phyloP scores from a whole-genome alignment of 2,888 invertebrate species.

The Listrodromus nycthemerus region DNA sequence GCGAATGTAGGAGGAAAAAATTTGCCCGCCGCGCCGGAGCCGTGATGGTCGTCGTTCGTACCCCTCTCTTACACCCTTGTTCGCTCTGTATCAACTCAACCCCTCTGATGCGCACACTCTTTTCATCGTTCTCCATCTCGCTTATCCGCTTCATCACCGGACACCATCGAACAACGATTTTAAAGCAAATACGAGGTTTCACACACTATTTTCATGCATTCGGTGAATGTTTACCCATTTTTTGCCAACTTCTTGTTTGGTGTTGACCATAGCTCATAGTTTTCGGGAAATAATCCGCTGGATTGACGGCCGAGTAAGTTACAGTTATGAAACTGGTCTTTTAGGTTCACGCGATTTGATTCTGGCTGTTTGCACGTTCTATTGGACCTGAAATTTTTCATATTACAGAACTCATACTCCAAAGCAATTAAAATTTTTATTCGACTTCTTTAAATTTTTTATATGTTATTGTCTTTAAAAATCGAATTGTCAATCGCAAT shows the following conservation, averaged over 20 bases:
- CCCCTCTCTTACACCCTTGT: constrained; percentile 1
- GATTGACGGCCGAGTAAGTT: not conserved
- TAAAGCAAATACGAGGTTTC: not conserved
- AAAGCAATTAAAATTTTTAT: too few relatives aligned
- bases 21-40: constrained; percentile 69
- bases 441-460: too few relatives aligned
- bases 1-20: constrained; percentile 47
- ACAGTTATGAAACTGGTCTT: not conserved
- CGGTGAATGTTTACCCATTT: not conserved
- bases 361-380: too few relatives aligned
- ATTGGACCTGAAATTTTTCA: too few relatives aligned
- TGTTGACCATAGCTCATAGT: not conserved
- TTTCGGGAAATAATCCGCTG: not conserved
- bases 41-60: constrained; percentile 63
- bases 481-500: too few relatives aligned
- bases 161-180: not conserved
- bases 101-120: constrained; percentile 22
- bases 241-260: not conserved
- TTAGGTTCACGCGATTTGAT: not conserved
- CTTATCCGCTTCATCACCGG: not conserved
- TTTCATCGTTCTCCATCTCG: constrained; percentile 30
- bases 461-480: too few relatives aligned
- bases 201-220: not conserved
- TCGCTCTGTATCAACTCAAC: constrained; percentile 8
- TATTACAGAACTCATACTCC: too few relatives aligned